A percentile compares a stretch with the other conserved stretches of the same genome.
Evolutionary conservation across 2,797 vertebrate species (phyloP).

Genomic region (Petrocephalus schoutedeni): DNA sequence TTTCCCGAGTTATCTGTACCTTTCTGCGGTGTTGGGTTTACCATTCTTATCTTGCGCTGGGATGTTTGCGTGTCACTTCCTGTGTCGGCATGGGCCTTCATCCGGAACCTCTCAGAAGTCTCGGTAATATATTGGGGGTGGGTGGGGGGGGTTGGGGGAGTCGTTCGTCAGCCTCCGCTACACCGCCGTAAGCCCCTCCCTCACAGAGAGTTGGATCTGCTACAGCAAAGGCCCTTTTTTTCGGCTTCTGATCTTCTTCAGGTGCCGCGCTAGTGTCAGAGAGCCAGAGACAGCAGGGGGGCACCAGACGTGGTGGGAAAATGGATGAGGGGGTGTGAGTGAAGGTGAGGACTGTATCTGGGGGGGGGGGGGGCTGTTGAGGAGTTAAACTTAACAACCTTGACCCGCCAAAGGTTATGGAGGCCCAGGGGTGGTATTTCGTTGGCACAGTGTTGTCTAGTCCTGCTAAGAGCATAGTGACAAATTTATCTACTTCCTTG

Average conservation of each 20-base stretch:
- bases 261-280: background rate
- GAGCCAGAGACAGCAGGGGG: background rate
- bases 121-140: background rate
- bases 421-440: slow-evolving; percentile 39
- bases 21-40: slow-evolving; percentile 23
- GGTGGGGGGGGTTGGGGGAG: background rate
- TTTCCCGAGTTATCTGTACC: slow-evolving; percentile 47
- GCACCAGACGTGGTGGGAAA: background rate
- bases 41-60: background rate
- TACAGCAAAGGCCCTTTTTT: background rate
- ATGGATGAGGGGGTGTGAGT: background rate
- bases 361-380: background rate
- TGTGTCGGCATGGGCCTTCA: background rate
- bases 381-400: background rate
- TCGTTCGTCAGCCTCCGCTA: background rate
- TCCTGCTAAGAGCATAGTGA: slow-evolving; percentile 50
- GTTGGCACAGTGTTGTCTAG: slow-evolving; percentile 53
- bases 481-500: slow-evolving; percentile 72
- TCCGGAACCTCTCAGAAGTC: background rate
- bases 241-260: background rate
- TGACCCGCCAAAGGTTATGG: background rate
- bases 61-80: background rate
- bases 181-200: background rate
- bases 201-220: background rate
- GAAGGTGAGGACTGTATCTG: background rate